Conservation (phyloP, 2,888 invertebrate genomes). For the Drosophila rubida region DNA sequence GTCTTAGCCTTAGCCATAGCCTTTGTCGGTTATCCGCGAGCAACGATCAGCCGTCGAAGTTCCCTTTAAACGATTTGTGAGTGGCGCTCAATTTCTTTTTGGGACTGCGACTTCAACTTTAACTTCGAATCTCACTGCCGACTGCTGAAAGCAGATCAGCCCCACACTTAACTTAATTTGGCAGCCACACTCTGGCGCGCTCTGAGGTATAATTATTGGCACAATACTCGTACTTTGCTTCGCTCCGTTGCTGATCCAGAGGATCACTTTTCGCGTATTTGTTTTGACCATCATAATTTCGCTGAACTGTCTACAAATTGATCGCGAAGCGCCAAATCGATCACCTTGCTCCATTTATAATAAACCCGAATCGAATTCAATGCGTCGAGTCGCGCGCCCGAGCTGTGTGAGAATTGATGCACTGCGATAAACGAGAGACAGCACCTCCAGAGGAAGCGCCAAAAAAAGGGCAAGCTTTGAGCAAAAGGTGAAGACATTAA, state of each 20-base stretch:
- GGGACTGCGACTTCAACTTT: constrained; percentile 11
- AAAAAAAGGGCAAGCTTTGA: constrained; percentile 6
- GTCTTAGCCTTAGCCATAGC: constrained; percentile 13
- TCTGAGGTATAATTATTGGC: constrained; percentile 80
- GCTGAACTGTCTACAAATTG: constrained; percentile 82
- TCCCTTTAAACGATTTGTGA: constrained; percentile 74
- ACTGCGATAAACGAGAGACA: constrained; percentile 47
- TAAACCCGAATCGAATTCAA: constrained; percentile 60
- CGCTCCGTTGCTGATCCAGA: constrained; percentile 9
- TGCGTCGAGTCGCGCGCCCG: constrained; percentile 46
- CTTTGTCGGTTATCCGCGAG: constrained; percentile 75
- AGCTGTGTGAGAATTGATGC: constrained; percentile 71
- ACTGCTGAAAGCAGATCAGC: constrained; percentile 76
- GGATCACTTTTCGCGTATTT: constrained; percentile 66
- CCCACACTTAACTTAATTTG: constrained; percentile 85
- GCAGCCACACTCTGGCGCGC: constrained; percentile 77
- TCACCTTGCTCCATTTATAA: constrained; percentile 82
- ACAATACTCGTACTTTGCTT: constrained; percentile 62
- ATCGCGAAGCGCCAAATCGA: constrained; percentile 85
- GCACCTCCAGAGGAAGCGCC: constrained; percentile 47
- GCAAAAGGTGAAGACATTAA: constrained; percentile 44
- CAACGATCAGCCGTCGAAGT: constrained; percentile 73
- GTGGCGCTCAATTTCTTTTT: constrained; percentile 52
- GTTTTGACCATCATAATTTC: constrained; percentile 69
- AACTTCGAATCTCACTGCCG: constrained; percentile 23